A percentile compares a stretch with the other conserved stretches of the same genome.
Evolutionary conservation across 2,113 vertebrate genomes (phyloP).

Genomic region (Gadus chalcogrammus): DNA sequence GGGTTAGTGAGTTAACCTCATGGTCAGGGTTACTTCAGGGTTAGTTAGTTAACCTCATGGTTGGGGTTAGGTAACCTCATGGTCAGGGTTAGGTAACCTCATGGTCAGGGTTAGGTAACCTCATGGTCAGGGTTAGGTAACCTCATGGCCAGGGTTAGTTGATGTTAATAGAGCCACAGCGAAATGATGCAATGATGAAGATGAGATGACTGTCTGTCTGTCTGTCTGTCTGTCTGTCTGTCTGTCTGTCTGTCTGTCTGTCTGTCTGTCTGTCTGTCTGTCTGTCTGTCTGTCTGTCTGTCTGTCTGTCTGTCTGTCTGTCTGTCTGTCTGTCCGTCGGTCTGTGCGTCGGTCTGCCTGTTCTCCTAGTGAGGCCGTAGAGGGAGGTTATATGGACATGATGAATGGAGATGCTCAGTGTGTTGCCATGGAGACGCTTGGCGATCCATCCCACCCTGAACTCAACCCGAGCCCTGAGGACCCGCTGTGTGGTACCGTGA

Average conservation of each 20-base stretch:
- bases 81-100: no score
- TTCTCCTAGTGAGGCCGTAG: constrained; percentile 67
- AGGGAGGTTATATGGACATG: constrained; percentile 93
- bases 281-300: constrained; percentile 2
- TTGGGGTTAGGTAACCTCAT: no score
- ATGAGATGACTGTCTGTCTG: neutral
- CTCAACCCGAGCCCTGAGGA: constrained; percentile 69
- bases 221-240: neutral
- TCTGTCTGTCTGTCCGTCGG: neutral
- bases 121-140: no score
- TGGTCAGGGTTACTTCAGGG: no score
- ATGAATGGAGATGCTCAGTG: constrained; percentile 79
- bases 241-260: neutral
- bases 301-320: neutral
- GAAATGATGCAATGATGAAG: constrained; percentile 6
- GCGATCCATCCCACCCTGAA: constrained; percentile 75
- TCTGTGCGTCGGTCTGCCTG: neutral
- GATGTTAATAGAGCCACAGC: constrained; percentile 31
- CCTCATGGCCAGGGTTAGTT: no score
- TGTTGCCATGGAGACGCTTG: constrained; percentile 80
- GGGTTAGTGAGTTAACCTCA: no score
- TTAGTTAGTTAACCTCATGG: no score
- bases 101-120: no score
- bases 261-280: neutral
- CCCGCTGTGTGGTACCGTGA: constrained; percentile 36